A percentile compares a stretch with the other conserved stretches of the same genome.
phyloP scores from a whole-genome alignment of 2,888 invertebrate genomes.

The Congeria kusceri region DNA sequence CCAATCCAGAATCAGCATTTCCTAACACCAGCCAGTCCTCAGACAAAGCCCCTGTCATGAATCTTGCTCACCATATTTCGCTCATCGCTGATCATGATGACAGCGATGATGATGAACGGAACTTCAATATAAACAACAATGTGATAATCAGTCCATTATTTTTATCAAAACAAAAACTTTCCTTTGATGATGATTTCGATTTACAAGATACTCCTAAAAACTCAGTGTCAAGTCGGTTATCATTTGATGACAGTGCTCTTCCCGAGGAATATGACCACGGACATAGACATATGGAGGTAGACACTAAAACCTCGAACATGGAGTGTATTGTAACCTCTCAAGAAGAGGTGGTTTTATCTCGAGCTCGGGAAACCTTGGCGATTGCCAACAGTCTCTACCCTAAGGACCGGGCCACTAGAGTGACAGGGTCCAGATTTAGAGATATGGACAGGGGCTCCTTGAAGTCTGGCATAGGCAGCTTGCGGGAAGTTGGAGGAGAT shows the following conservation, averaged over 20 bases:
- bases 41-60: slow-evolving; percentile 51
- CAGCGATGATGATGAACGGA: slow-evolving; percentile 1
- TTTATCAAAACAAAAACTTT: slow-evolving; percentile 43
- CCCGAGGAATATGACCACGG: slow-evolving; percentile 42
- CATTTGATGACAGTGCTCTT: slow-evolving; percentile 62
- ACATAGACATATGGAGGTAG: slow-evolving; percentile 40
- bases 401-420: slow-evolving; percentile 6
- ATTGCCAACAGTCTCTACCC: slow-evolving; percentile 69
- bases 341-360: slow-evolving; percentile 67
- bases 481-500: neutral
- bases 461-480: neutral
- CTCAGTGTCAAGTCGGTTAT: slow-evolving; percentile 17
- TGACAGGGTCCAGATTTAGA: neutral
- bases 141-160: slow-evolving; percentile 38
- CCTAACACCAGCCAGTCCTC: slow-evolving; percentile 38
- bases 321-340: slow-evolving; percentile 31
- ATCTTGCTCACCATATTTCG: slow-evolving; percentile 48
- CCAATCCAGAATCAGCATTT: slow-evolving; percentile 54
- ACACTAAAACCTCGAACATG: slow-evolving; percentile 16
- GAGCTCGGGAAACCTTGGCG: slow-evolving; percentile 68
- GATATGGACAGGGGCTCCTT: neutral
- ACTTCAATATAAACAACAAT: slow-evolving; percentile 9
- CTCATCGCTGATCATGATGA: slow-evolving; percentile 31
- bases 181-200: slow-evolving; percentile 47
- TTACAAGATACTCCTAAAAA: slow-evolving; percentile 46